Evolutionary conservation across 2,888 invertebrate genomes (phyloP), one percentile per base, ranked within the genome.

Genomic region (Oxyscelio sp.): DNA sequence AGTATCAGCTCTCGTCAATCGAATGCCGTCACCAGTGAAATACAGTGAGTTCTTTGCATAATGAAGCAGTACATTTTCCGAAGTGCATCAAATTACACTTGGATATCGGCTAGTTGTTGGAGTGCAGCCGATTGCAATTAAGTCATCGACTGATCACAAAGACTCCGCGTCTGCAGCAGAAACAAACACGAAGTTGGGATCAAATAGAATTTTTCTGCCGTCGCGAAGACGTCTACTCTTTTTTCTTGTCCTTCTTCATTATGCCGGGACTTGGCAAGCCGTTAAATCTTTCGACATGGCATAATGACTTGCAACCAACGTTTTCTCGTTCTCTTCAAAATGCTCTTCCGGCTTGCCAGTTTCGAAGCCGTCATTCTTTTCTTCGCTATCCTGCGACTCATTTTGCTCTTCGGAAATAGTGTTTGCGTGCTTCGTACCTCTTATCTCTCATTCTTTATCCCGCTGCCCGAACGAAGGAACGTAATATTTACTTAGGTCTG

Each of bases 241-340:
- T 48, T 34, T 66, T 68, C 65, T 78, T 70, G 78, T 31, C 52
- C 24, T 45, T 68, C 59, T 79, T 65, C 71, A 58, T 79, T 79
- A 79, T 56, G 5, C 68, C 56, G 68, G 54, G 68, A 61, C 45
- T 27, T 31, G 61, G n/a, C 59, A 43, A 54, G 52, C 63, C 79
- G 65, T 79, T 38, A 50, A 65, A 65, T 66, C 74, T 66, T 66
- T 61, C 74, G 61, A 68, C 81, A 74, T 63, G 74, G 74, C 61
- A 90, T 93, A 93, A 93, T 91, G 92, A 93, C 90, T 90, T 92
- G 92, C 92, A 93, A 93, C 93, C 92, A 93, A 90, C 87, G 86
- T 87, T 87, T 88, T 77, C 85, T 88, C 77, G 40, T 81, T 85
- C 87, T 86, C 78, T 19, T 38, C 68, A 78, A 79, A 85, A 80